Base-by-base conservation (phyloP, 2,113 vertebrate genomes). In the Oncorhynchus tshawytscha region DNA sequence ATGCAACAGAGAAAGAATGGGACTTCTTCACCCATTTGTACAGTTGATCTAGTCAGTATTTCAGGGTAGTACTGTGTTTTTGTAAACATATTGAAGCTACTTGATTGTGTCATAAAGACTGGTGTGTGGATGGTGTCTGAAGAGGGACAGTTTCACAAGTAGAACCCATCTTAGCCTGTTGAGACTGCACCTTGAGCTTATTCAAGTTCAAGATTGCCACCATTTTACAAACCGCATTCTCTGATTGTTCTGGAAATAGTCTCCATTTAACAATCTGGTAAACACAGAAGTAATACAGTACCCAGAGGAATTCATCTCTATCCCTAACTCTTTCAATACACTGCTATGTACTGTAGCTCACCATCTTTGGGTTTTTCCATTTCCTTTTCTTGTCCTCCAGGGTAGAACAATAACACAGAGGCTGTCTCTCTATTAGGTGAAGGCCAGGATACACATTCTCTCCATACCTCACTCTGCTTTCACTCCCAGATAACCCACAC, bases 1-100 rank as follows among this genome's bases (percentile, higher is more conserved):
- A 94, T 94, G 93, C 93, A 93, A 94, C 93, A 93, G 89, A 93
- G 89, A 87, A 45, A 93, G 90, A 91, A 78, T 81, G 89, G 88
- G 83, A 82, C 85, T 90, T 62, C 59, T 62, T 22, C 75, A 77
- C 84, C 85, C 88, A 84, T 93, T 93, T 94, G 86, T 93, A 94
- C 92, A 93, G 88, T 86, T 68, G 29, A 84, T 82, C 87, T 73
- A 80, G 72, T 82, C 75, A 80, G 83, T 88, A 85, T 87, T 88
- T 84, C 84, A 88, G 89, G 91, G 91, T 91, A 90, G 91, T 91
- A 89, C 87, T 90, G 89, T 87, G 89, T 90, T 81, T 75, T 91
- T 89, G 93, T 94, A 94, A 94, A 94, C 93, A 92, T 93, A 70
- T 86, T 80, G 71, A 86, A 91, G 89, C 87, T 84, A 85, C 86